phyloP scores from a whole-genome alignment of 1,140 invertebrate species.

The Pollicipes pollicipes region DNA sequence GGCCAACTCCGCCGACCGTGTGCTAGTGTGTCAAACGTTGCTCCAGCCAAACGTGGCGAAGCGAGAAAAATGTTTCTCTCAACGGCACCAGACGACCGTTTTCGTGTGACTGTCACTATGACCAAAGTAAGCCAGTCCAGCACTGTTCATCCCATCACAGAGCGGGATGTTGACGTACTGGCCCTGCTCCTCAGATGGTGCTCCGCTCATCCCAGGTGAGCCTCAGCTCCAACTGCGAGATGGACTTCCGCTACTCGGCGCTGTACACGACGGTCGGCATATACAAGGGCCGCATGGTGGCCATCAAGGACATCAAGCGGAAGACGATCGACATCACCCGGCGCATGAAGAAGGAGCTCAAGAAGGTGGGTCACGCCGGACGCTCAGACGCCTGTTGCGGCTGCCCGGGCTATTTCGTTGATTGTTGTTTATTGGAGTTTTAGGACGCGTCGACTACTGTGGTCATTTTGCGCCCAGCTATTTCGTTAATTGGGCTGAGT shows the following conservation, averaged over 20 bases:
- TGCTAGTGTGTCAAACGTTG: too few relatives aligned
- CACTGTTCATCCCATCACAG: too few relatives aligned
- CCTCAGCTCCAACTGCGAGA: conserved; percentile 62
- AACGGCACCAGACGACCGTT: not conserved
- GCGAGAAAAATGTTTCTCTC: too few relatives aligned
- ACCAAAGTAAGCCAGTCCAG: not conserved
- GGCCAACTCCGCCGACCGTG: too few relatives aligned
- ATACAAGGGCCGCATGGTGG: conserved; percentile 68
- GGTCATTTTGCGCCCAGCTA: too few relatives aligned
- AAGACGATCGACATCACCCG: conserved; percentile 75
- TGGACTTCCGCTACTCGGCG: conserved; percentile 63
- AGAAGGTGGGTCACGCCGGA: conserved; percentile 41
- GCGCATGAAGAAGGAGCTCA: conserved; percentile 86
- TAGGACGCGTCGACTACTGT: too few relatives aligned
- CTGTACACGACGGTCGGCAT: conserved; percentile 76
- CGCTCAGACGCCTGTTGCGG: too few relatives aligned
- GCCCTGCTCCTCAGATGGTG: not conserved
- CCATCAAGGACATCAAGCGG: conserved; percentile 65
- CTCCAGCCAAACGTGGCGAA: too few relatives aligned
- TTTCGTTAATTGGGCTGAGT: too few relatives aligned
- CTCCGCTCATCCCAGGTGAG: conserved; percentile 66
- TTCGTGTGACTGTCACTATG: not conserved
- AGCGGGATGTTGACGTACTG: too few relatives aligned
- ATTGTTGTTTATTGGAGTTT: too few relatives aligned
- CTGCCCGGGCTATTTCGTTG: too few relatives aligned